phyloP scores from a whole-genome alignment of 2,797 vertebrate genomes.

The Siniperca scherzeri region DNA sequence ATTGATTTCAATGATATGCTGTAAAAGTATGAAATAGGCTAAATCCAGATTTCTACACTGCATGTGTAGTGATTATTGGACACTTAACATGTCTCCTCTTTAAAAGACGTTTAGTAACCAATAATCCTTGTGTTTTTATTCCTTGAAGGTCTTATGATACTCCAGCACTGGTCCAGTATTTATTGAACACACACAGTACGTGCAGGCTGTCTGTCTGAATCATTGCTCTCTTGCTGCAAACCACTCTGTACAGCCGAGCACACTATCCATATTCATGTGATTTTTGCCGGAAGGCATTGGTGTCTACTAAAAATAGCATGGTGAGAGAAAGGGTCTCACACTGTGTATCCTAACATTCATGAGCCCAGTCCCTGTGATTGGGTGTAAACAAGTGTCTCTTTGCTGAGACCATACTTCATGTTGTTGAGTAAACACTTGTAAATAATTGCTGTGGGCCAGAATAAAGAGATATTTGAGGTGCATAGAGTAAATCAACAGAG shows the following conservation, averaged over 20 bases:
- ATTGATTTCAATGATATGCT: not conserved
- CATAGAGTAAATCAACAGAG: slow-evolving; percentile 46
- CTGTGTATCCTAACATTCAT: slow-evolving; percentile 80
- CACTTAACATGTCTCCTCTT: not conserved
- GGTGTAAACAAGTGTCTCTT: slow-evolving; percentile 81
- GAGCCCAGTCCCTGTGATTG: slow-evolving; percentile 72
- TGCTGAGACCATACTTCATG: slow-evolving; percentile 58
- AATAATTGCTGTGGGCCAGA: slow-evolving; percentile 69
- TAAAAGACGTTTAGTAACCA: not conserved
- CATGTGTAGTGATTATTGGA: not conserved
- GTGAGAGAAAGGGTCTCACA: slow-evolving; percentile 85
- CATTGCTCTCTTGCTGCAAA: slow-evolving; percentile 81
- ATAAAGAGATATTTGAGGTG: slow-evolving; percentile 54
- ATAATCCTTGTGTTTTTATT: slow-evolving; percentile 18
- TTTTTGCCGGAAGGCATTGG: slow-evolving; percentile 88
- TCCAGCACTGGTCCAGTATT: slow-evolving; percentile 55
- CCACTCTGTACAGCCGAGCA: slow-evolving; percentile 82
- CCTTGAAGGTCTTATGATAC: slow-evolving; percentile 43
- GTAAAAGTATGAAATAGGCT: not conserved
- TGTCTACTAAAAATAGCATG: slow-evolving; percentile 89
- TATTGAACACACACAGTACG: slow-evolving; percentile 73
- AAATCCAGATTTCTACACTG: slow-evolving; percentile 6
- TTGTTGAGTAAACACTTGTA: slow-evolving; percentile 68
- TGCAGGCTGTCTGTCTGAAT: slow-evolving; percentile 84
- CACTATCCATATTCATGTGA: slow-evolving; percentile 90